Base-by-base conservation (phyloP, 2,888 invertebrate species). In the Tetragnatha montana region DNA sequence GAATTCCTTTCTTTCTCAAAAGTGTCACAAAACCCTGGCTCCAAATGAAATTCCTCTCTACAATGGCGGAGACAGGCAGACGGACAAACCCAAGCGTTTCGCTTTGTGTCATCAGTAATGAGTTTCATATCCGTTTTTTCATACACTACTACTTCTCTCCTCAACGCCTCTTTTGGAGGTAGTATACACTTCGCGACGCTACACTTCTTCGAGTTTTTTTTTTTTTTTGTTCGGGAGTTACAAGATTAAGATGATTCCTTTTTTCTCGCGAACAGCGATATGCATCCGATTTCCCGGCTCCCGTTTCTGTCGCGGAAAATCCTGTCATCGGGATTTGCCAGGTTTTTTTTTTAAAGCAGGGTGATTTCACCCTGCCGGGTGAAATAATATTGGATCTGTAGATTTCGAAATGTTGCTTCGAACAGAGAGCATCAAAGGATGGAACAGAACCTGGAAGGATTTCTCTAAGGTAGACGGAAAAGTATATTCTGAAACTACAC, bases 1-100 rank as follows among this genome's bases (percentile, higher is more conserved):
- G 60, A 60, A 76, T 84, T 76, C 76, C 49, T 75, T 47, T 68
- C 75, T 74, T 21, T 76, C n/a, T n/a, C 47, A 51, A 21, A 73
- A 84, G 49, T 84, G 84, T 76, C 75, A 84, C 84, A 51, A 76
- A 75, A 84, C 76, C 68, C 76, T 84, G 49, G 49, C 69, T 50
- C 21, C 69, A 84, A 84, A 84, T 84, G 84, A 84, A 84, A 84
- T 84, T 84, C 84, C 75, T 84, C 47, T 12, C 17, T 71, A 69
- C 75, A 51, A 81, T 81, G 75, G 84, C 22, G 60, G 35, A 47
- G 22, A 17, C 51, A 12, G 22, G 22, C 7, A 50, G 60, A 51
- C 19, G 75, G 50, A 75, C 22, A 35, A 74, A 74, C 47, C 4
- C 35, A 35, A 35, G 17, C 60, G 60, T 60, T 60, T 60, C 60